Evolutionary conservation across 2,797 vertebrate genomes (phyloP), one percentile per base, ranked within the genome.

Genomic region (Cynodonichthys magdalenae): DNA sequence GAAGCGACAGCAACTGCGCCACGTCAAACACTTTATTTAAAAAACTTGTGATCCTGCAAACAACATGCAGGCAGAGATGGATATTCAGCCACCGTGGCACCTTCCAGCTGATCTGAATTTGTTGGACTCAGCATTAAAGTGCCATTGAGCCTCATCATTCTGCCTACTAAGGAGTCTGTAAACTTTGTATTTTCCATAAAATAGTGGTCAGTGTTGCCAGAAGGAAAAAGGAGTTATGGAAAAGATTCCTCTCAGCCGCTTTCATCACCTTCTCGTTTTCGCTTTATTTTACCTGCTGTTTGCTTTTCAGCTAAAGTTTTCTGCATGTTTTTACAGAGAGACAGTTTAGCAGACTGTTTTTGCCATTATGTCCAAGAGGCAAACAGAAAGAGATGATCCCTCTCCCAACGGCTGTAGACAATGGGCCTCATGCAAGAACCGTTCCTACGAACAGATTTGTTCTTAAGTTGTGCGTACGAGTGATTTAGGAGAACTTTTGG

Each of bases 161-260:
- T 69, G 71, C 78, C 79, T 86, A 31, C 72, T 71, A 39, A 57
- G 72, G 66, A 69, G 72, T 80, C 83, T 86, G 56, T 51, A 61
- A 81, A 61, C 62, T 66, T 66, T 45, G 81, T 84, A 87, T n/a
- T 75, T 9, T 80, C 69, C 78, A 74, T 67, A 45, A 51, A 36
- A 57, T 55, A 48, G 44, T 15, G 46, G 55, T 64, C 41, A 63
- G 60, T 41, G 48, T 65, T 34, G 42, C 55, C 63, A 79, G 66
- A 66, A 77, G 63, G 64, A 75, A 64, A 69, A 34, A 68, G 31
- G 27, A 70, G 48, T 44, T 59, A 55, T 47, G 44, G 53, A 60
- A 44, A 66, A 71, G 71, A 41, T 75, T 67, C 10, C 34, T 36
- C 36, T 59, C 27, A 46, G 51, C 20, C 36, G 53, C 27, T 60